Evolutionary conservation across 2,113 vertebrate genomes (phyloP), one percentile per base, ranked within the genome.

Genomic region (Tachycineta bicolor): DNA sequence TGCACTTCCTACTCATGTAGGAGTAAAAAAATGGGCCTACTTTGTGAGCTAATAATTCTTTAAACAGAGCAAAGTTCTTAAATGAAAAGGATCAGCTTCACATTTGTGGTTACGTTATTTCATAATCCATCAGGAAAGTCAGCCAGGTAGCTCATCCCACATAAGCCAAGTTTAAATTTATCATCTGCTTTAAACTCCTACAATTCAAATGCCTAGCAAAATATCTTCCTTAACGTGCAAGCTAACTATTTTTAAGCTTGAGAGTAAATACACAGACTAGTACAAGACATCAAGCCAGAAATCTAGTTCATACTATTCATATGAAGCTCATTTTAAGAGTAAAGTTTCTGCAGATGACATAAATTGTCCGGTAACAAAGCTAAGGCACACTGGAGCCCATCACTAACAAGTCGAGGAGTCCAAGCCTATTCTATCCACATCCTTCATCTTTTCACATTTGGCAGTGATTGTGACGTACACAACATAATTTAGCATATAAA

Each of bases 131-230:
- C 47, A 67, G 63, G 76, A 90, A 86, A 94, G 52, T 58, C 68
- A 70, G 71, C 50, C 92, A 96, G 86, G 93, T 92, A 81, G 52
- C 83, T 94, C 9, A 18, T 73, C 68, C 49, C 34, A 2, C 2
- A 3, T 68, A 89, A 88, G 34, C 23, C 92, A 96, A 90, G 64
- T 80, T 90, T 88, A 90, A 96, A 90, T 95, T 89, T 91, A 85
- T 87, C 71, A 70, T 75, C 31, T 88, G 82, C 79, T 88, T 80
- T 67, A 55, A 88, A 92, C 33, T 44, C 68, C 49, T 81, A 63
- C 46, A 92, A 92, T 92, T 93, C 75, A 88, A 96, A 97, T 63
- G 91, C 86, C 92, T 90, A 68, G 52, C 74, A 96, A 96, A 97
- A 63, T 92, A 93, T 52, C 84, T 88, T 89, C 83, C 69, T 89